Base-by-base conservation (phyloP, 1,140 invertebrate genomes). In the Tachypleus tridentatus region DNA sequence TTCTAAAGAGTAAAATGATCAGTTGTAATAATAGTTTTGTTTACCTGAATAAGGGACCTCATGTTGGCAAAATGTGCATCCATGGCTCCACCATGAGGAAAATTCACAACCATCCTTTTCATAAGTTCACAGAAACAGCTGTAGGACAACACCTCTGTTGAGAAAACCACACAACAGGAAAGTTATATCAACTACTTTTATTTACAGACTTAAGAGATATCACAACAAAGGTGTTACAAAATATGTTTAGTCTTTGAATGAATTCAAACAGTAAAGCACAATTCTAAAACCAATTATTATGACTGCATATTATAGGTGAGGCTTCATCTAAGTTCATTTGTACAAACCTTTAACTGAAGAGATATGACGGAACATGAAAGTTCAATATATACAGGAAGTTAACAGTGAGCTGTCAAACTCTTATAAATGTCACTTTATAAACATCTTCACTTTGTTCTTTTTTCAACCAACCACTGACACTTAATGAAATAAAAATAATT, bases 61-160 rank as follows among this genome's bases (percentile, higher is more conserved):
- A 97, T 94, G 76, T 97, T 95, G 50, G 91, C 89, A 77, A 97
- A 93, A 77, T 97, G 91, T 64, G 86, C 85, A 74, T 97, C 93
- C 92, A 97, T 97, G 3, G 89, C 90, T 48, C 87, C 87, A 51
- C 92, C 91, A 68, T 88, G 88, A 1, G 94, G 94, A 77, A 97
- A 97, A 78, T 97, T 97, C 64, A 87, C 84, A 10, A 84, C 83
- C 84, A 96, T 93, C 63, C 92, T 80, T 70, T 86, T 82, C 93
- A 97, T 97, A 58, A 97, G 77, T 62, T 86, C 83, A 73, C 87
- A 87, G 78, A 97, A 97, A 74, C 93, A 91, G 61, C 88, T 89
- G 74, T 96, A 94, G 0, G 91, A 88, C n/a, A 87, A 76, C 3
- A 90, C 87, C 77, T 97, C 93, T 83, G 72, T 7, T 74, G 74